These are phyloP conservation scores for Lithodes maja DNA, from an alignment of 2,888 invertebrate species.

Conservation along the genomic window DNA sequence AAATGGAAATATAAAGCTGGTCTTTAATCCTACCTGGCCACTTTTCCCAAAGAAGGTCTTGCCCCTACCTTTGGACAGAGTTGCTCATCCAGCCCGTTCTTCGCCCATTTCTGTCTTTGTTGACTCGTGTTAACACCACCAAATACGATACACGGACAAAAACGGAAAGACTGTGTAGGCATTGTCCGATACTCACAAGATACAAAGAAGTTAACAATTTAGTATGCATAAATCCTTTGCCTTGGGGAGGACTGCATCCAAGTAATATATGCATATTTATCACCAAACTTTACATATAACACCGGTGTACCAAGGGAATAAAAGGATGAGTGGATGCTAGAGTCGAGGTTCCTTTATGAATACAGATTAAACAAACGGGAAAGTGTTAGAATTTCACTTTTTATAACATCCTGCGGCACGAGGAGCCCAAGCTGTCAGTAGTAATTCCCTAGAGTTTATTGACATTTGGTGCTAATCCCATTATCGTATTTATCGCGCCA, in stretches of 20 bases:
- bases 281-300: background rate
- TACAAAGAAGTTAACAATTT: background rate
- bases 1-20: background rate
- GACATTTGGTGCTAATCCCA: background rate
- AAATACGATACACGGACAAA: constrained; percentile 32
- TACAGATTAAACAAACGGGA: constrained; percentile 6
- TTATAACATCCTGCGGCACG: background rate
- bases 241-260: background rate
- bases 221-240: background rate
- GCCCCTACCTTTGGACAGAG: constrained; percentile 54
- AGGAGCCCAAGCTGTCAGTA: background rate
- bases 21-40: constrained; percentile 44
- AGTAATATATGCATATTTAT: constrained; percentile 8
- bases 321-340: background rate
- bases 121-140: constrained; percentile 41
- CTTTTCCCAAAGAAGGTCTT: constrained; percentile 47
- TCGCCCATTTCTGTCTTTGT: constrained; percentile 63
- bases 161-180: too few relatives aligned
- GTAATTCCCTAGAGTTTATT: background rate
- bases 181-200: background rate
- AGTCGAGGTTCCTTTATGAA: background rate
- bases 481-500: too few relatives aligned
- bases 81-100: constrained; percentile 52
- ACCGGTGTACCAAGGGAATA: background rate
- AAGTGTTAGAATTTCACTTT: constrained; percentile 9